Conservation (phyloP, 2,797 vertebrate species). For the Parauchenoglanis punctatus region DNA sequence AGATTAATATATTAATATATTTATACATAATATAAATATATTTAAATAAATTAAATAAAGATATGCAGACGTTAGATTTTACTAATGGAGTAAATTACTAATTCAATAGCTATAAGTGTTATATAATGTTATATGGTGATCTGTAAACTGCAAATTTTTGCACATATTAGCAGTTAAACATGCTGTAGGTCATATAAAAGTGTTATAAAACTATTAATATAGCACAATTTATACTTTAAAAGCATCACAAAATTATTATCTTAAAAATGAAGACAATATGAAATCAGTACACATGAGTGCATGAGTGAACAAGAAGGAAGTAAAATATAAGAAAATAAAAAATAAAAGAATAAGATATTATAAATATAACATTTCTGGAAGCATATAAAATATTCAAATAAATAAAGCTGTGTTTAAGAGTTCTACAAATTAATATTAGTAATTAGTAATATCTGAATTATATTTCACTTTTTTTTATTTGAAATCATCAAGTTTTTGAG, state of each 20-base stretch:
- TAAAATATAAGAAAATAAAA: not conserved
- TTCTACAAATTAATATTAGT: not conserved
- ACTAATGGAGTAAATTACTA: not conserved
- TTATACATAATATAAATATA: not conserved
- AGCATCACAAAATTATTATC: not conserved
- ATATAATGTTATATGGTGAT: no score
- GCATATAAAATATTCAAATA: not conserved
- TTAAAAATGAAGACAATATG: not conserved
- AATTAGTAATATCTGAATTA: no score
- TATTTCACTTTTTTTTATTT: not conserved
- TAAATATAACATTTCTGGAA: not conserved
- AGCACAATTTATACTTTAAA: not conserved
- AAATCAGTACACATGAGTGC: not conserved
- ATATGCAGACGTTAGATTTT: not conserved
- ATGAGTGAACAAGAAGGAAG: not conserved
- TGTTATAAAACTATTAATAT: not conserved
- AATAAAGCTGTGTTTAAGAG: not conserved
- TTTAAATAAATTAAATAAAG: not conserved
- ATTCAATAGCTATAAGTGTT: not conserved
- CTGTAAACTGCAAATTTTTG: no score
- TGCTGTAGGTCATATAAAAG: not conserved
- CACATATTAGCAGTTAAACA: not conserved
- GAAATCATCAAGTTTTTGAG: not conserved
- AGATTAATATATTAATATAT: no score
- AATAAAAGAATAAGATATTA: not conserved